These are phyloP conservation scores for Syrrhaptes paradoxus DNA, from an alignment of 2,113 vertebrate genomes.

Conservation along the genomic window DNA sequence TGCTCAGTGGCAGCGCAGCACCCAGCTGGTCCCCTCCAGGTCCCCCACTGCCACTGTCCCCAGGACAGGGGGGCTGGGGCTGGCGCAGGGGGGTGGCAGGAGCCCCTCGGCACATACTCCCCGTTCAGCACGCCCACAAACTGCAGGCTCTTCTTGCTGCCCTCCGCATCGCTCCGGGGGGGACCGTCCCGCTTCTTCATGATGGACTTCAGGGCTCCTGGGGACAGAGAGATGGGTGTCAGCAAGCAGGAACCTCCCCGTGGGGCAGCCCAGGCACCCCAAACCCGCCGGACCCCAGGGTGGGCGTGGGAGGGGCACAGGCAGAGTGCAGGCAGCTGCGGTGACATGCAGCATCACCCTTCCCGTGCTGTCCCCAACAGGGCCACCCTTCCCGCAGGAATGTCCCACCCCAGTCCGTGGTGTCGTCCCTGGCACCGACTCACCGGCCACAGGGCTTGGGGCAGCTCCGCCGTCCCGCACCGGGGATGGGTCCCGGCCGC, in stretches of 20 bases:
- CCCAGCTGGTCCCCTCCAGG: not conserved
- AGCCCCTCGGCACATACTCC: conserved; percentile 81
- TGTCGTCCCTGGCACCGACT: not conserved
- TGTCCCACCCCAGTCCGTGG: not conserved
- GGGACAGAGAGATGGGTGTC: not conserved
- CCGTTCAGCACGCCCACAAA: conserved; percentile 95
- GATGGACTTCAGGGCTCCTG: conserved; percentile 92
- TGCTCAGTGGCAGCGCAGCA: not conserved
- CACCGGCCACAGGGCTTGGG: conserved; percentile 4
- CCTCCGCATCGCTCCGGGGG: conserved; percentile 60
- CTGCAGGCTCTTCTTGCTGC: conserved; percentile 91
- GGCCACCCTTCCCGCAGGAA: not conserved
- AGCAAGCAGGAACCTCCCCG: not conserved
- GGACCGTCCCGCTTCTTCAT: conserved; percentile 91
- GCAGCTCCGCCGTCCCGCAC: not conserved
- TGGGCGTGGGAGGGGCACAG: not conserved
- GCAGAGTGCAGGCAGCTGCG: not conserved
- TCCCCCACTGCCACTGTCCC: not conserved
- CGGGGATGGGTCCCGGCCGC: rapidly evolving
- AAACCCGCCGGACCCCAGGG: not conserved
- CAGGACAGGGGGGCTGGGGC: not conserved
- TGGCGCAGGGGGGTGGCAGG: not conserved
- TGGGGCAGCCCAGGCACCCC: not conserved
- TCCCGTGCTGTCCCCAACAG: not conserved
- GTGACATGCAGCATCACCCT: rapidly evolving